phyloP scores from a whole-genome alignment of 2,797 vertebrate genomes.

The Poeciliopsis paucimaculata region DNA sequence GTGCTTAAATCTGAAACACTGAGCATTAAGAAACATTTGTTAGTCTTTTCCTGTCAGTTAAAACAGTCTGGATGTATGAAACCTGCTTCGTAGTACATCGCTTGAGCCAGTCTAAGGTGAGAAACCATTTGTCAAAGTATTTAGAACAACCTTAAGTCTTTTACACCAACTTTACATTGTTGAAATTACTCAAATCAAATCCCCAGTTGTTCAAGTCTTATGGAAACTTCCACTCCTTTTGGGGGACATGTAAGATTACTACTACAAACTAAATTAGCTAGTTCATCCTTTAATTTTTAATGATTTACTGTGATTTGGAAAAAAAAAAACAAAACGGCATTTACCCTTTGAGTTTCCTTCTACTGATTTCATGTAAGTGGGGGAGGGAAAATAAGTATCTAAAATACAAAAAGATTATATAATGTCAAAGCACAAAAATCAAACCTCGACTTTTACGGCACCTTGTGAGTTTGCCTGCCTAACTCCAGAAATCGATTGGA shows the following conservation, averaged over 20 bases:
- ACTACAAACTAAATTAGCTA: background rate
- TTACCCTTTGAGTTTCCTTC: background rate
- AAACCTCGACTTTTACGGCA: background rate
- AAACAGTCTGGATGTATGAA: background rate
- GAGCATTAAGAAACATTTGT: background rate
- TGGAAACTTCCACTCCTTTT: background rate
- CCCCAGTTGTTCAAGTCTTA: background rate
- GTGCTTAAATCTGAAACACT: background rate
- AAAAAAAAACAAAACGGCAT: background rate
- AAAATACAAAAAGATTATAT: background rate
- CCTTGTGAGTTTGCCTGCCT: background rate
- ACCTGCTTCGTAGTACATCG: constrained; percentile 7
- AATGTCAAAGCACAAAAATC: background rate
- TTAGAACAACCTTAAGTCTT: constrained; percentile 10
- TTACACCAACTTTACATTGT: background rate
- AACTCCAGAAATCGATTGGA: background rate
- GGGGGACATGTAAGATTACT: background rate
- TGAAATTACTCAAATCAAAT: background rate
- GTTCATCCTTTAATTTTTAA: background rate
- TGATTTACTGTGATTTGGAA: background rate
- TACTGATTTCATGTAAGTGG: background rate
- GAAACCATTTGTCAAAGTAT: constrained; percentile 47
- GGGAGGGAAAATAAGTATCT: too few species aligned
- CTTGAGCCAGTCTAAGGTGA: background rate
- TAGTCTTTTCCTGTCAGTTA: background rate